Base-by-base conservation (phyloP, 2,113 vertebrate species). In the Ammodramus savannarum region DNA sequence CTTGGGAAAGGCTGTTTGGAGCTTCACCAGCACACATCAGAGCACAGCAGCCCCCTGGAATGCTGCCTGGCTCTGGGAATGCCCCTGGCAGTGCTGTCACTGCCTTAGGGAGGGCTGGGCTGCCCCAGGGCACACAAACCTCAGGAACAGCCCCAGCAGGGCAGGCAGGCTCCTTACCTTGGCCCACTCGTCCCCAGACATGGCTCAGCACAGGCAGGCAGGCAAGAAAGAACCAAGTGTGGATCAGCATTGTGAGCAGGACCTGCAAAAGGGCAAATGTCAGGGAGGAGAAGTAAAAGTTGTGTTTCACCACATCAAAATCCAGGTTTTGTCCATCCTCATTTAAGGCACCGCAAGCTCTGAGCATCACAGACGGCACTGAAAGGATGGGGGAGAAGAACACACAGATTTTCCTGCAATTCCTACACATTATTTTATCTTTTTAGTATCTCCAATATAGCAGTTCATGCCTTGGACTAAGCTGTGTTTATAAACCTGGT, bases 201-300 rank as follows among this genome's bases (percentile, higher is more conserved):
- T 96, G 86, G 87, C 74, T 96, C 19, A 4, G 29, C 76, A 87
- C 57, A 34, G 95, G 91, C 73, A 96, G 93, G 72, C 95, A 97
- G 92, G 88, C 87, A 74, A 97, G 87, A 31, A 96, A 79, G 84
- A 92, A 38, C 57, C 69, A 95, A 27, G 51, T 36, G 43, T 8
- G 89, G 29, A 87, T 32, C 84, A 91, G 75, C 95, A 97, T 96
- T 69, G 46, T 82, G 62, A 52, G 13, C 80, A 34, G 89, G 44
- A 90, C 85, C 95, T 96, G 16, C 1, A 4, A 15, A 62, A 72
- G n/a, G 31, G 23, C 13, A 87, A 59, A 72, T 9, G 16, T 20
- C 20, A 75, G 43, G 39, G 44, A 36, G 23, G 5, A 71, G 29
- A 59, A 87, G 27, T 8, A 32, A 48, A 77, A 49, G 11, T 23